Evolutionary conservation across 1,140 invertebrate genomes (phyloP).

Genomic region (Pristionchus pacificus): DNA sequence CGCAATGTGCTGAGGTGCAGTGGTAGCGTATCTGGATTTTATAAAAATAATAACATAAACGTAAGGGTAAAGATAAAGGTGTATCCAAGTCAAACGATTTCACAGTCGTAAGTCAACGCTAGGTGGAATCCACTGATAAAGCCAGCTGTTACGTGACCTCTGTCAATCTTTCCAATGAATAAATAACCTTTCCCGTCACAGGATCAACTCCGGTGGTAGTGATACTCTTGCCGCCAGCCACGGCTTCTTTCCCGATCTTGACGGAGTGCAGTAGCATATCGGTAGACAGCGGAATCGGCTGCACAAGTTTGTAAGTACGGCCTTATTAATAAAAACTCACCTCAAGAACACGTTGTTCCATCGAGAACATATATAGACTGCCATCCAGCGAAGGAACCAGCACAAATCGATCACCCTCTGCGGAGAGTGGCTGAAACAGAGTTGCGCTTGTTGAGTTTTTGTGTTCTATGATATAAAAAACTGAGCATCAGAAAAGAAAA

Average conservation of each 20-base stretch:
- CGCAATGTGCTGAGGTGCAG: not conserved
- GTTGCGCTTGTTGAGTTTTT: not conserved
- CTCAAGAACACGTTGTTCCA: not conserved
- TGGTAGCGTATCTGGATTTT: not conserved
- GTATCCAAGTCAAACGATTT: too few species aligned
- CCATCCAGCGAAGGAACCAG: not conserved
- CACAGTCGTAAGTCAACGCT: too few species aligned
- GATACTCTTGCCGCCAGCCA: not conserved
- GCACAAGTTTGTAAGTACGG: not conserved
- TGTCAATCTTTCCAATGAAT: too few species aligned
- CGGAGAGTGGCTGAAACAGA: not conserved
- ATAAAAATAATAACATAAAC: not conserved
- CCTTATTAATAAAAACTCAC: not conserved
- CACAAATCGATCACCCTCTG: not conserved
- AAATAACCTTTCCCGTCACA: not conserved
- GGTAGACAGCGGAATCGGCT: not conserved
- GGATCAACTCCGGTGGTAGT: not conserved
- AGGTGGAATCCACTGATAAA: too few species aligned
- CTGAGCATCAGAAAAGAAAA: too few species aligned
- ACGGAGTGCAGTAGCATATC: not conserved
- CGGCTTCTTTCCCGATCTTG: not conserved
- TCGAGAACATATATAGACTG: not conserved
- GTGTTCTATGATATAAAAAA: not conserved
- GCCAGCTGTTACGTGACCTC: too few species aligned
- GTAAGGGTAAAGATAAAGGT: not conserved